Evolutionary conservation across 2,888 invertebrate genomes (phyloP), one percentile per base, ranked within the genome.

Genomic region (Diabrotica balteata): DNA sequence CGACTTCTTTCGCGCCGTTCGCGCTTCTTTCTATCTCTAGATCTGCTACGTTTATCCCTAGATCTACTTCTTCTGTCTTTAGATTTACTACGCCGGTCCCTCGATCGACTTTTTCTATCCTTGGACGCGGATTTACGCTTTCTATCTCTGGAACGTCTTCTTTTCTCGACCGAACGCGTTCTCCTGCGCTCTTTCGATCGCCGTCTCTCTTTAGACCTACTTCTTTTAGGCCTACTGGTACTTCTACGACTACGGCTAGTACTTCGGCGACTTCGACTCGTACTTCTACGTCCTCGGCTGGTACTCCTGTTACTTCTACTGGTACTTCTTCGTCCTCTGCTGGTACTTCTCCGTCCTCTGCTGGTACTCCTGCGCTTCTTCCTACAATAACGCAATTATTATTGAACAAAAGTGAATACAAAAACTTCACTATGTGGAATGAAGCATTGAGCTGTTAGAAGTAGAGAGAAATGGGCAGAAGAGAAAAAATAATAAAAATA

Each of bases 131-230:
- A 54, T 50, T 52, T 47, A 84, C 63, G 76, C 62, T 80, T 79
- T 45, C 59, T 75, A 50, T 77, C 79, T 63, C 73, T 76, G 10
- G 81, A 80, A 60, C 76, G 72, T 45, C 76, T 75, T 58, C 84
- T 84, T 60, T 84, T 84, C 59, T 72, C 70, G 81, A 84, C 53
- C 80, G 81, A 83, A 76, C 71, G 76, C 10, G 79, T 76, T 64
- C 78, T 79, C 54, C 84, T 85, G 65, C 90, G 90, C 73, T 85
- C 86, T 61, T 80, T 72, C 9, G 66, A 62, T 43, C 74, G 70
- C 7, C 74, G 66, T 42, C 61, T 69, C 22, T 73, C 74, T 8
- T 69, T 67, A 72, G 71, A 78, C 52, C 63, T 64, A 45, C 63
- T 63, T 45, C 60, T 63, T 17, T 51, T 59, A 10, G 44, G 42